Percentiles rank a stretch among this genome's conserved stretches.
Conservation (phyloP, 2,113 vertebrate genomes). For the Ammodytes dubius region DNA sequence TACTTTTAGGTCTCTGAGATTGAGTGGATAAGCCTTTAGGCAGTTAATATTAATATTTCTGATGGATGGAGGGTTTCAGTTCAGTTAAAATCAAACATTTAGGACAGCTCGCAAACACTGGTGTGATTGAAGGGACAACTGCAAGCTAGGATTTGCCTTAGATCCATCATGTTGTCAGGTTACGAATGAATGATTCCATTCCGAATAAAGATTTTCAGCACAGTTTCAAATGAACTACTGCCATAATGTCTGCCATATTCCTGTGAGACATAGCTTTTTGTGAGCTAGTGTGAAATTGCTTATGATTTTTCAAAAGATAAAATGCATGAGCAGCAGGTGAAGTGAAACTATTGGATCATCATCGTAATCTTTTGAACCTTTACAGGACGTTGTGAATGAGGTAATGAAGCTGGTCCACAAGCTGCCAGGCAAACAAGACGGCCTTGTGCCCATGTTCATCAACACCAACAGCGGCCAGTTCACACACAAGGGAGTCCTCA, state of each 20-base stretch:
- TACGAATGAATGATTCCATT: conserved; percentile 21
- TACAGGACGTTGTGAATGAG: conserved; percentile 90
- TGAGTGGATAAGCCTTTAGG: not conserved
- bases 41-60: not conserved
- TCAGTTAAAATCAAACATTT: conserved; percentile 15
- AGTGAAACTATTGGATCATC: not conserved
- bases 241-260: conserved; percentile 5
- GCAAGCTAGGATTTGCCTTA: conserved; percentile 9
- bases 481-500: conserved; percentile 93
- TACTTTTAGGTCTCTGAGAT: conserved; percentile 3
- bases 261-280: conserved; percentile 18
- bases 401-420: conserved; percentile 90
- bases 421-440: conserved; percentile 94
- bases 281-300: conserved; percentile 29
- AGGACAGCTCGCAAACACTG: not conserved
- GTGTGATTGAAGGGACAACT: conserved; percentile 25
- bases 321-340: not conserved
- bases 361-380: not conserved
- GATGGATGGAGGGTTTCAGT: not conserved
- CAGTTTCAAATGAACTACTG: conserved; percentile 21
- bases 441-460: conserved; percentile 99
- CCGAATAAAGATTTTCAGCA: conserved; percentile 16
- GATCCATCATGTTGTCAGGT: conserved; percentile 50
- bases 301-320: conserved; percentile 1
- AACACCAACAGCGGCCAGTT: conserved; percentile 96